phyloP scores from a whole-genome alignment of 2,797 vertebrate species.

The Oreochromis grahami region DNA sequence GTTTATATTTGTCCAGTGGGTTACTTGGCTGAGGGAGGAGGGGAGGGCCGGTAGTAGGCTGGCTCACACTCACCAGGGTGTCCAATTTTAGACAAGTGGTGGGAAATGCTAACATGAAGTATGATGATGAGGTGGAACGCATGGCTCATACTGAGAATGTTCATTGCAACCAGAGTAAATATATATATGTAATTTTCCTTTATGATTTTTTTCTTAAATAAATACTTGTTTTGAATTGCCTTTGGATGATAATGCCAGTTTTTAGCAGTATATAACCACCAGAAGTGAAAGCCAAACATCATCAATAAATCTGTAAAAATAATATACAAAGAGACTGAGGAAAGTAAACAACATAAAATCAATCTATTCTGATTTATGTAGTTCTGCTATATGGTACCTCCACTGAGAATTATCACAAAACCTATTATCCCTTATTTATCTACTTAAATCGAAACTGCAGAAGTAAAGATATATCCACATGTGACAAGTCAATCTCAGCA shows the following conservation, averaged over 20 bases:
- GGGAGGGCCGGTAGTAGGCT: not conserved
- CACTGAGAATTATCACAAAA: not conserved
- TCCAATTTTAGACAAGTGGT: conserved; percentile 60
- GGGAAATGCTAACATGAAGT: conserved; percentile 42
- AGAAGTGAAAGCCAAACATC: not conserved
- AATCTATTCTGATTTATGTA: not conserved
- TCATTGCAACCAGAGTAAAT: not conserved
- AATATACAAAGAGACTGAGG: not conserved
- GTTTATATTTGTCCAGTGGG: conserved; percentile 39
- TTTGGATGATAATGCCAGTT: not conserved
- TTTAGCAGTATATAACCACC: not conserved
- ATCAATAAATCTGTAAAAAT: not conserved
- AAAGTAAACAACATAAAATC: not conserved
- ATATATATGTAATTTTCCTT: not conserved
- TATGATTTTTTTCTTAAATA: not conserved
- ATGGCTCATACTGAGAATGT: not conserved
- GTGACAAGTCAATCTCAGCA: conserved; percentile 2
- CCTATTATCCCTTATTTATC: conserved; percentile 46
- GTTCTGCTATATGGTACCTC: not conserved
- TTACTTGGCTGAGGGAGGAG: not conserved
- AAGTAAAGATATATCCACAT: conserved; percentile 12
- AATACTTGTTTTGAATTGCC: not conserved
- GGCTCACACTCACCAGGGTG: conserved; percentile 36
- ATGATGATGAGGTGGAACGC: conserved; percentile 28
- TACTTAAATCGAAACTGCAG: conserved; percentile 1